Evolutionary conservation across 2,797 vertebrate genomes (phyloP).

Genomic region (Mycteria americana): DNA sequence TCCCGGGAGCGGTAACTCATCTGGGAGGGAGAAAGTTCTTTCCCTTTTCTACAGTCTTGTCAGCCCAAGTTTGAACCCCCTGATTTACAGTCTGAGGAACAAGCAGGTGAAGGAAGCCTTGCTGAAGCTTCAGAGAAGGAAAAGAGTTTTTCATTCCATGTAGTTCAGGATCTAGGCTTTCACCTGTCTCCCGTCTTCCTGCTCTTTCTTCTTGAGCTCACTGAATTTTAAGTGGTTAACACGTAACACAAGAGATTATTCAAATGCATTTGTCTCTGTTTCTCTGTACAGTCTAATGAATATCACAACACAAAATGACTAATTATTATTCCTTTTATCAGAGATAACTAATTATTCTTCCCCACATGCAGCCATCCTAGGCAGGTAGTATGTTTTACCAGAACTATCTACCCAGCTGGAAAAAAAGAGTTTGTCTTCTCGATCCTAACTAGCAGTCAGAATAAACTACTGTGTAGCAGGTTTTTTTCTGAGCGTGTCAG

Average conservation of each 20-base stretch:
- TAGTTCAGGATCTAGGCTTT: background rate
- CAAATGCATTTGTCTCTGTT: background rate
- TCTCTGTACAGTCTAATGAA: background rate
- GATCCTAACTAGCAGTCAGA: background rate
- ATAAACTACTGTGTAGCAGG: background rate
- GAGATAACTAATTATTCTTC: background rate
- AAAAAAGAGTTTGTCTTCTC: background rate
- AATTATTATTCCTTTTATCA: background rate
- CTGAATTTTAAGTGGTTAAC: background rate
- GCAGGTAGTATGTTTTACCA: background rate
- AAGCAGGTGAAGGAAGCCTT: conserved; percentile 13
- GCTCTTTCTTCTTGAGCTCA: background rate
- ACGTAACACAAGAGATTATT: background rate
- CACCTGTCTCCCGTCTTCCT: background rate
- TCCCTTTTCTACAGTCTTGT: conserved; percentile 32
- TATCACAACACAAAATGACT: background rate
- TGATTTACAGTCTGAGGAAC: conserved; percentile 40
- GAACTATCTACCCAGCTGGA: background rate
- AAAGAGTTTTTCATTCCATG: background rate
- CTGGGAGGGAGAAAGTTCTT: conserved; percentile 8
- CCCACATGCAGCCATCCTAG: background rate
- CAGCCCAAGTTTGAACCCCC: conserved; percentile 14
- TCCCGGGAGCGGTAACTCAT: background rate
- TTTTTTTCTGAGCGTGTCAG: background rate
- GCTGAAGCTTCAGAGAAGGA: background rate